phyloP scores from a whole-genome alignment of 1,140 invertebrate genomes.

The Lordiphosa clarofinis region DNA sequence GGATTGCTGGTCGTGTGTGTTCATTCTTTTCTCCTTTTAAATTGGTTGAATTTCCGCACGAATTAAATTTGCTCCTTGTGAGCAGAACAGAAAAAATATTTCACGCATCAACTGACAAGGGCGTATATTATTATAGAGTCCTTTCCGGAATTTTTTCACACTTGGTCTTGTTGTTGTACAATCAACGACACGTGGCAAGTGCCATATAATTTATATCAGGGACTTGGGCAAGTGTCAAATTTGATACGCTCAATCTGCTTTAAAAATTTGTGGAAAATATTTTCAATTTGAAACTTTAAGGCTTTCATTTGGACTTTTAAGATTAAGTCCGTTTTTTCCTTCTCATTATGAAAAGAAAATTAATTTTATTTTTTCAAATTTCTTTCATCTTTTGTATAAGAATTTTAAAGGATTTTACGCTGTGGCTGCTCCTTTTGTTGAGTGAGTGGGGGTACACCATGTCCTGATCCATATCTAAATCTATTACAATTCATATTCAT shows the following conservation, averaged over 20 bases:
- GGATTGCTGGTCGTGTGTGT: conserved; percentile 25
- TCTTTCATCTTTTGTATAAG: conserved; percentile 40
- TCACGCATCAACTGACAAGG: conserved; percentile 60
- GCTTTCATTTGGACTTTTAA: conserved; percentile 5
- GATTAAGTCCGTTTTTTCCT: conserved; percentile 32
- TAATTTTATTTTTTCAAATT: conserved; percentile 51
- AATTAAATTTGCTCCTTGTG: conserved; percentile 60
- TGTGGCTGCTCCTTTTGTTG: conserved; percentile 51
- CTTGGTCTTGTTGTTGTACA: conserved; percentile 48
- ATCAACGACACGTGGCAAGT: conserved; percentile 74
- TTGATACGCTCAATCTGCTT: conserved; percentile 46
- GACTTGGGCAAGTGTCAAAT: conserved; percentile 34
- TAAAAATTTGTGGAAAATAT: conserved; percentile 26
- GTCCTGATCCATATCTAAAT: conserved; percentile 64
- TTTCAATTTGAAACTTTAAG: conserved; percentile 21
- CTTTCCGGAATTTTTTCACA: conserved; percentile 73
- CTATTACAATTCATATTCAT: conserved; percentile 75
- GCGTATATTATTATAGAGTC: conserved; percentile 65
- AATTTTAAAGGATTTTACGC: conserved; percentile 62
- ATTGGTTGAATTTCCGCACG: conserved; percentile 77
- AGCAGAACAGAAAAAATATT: conserved; percentile 54
- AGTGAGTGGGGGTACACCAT: conserved; percentile 27
- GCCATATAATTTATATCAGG: conserved; percentile 68
- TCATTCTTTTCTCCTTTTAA: conserved; percentile 49
- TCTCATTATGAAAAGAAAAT: conserved; percentile 46